A percentile compares a stretch with the other conserved stretches of the same genome.
phyloP scores from a whole-genome alignment of 2,797 vertebrate species.

The Crenuchus spilurus region DNA sequence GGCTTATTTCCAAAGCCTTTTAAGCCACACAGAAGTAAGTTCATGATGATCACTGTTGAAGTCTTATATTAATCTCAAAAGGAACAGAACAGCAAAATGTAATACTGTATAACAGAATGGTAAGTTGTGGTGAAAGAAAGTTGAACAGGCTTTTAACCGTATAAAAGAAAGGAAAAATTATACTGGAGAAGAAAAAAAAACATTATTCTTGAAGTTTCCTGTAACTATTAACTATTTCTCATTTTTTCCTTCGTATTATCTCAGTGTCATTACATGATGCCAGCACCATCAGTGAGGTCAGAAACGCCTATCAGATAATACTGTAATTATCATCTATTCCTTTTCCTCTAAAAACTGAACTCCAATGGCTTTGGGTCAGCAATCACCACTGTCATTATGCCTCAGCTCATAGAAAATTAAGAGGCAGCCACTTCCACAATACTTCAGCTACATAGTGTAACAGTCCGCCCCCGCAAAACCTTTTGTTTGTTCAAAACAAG shows the following conservation, averaged over 20 bases:
- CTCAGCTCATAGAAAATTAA: slow-evolving; percentile 79
- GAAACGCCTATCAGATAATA: slow-evolving; percentile 71
- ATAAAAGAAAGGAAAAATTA: background rate
- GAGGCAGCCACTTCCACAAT: slow-evolving; percentile 72
- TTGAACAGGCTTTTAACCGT: background rate
- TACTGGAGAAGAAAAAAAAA: background rate
- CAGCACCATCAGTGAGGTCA: slow-evolving; percentile 64
- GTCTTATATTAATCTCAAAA: background rate
- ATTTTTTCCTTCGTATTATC: background rate
- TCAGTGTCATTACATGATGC: background rate
- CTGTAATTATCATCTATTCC: slow-evolving; percentile 73
- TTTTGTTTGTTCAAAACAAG: slow-evolving; percentile 68
- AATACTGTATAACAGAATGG: background rate
- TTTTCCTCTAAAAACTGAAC: slow-evolving; percentile 71
- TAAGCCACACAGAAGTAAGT: background rate
- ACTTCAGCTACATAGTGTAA: slow-evolving; percentile 72
- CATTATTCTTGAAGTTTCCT: background rate
- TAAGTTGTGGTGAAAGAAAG: background rate
- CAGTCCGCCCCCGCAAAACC: slow-evolving; percentile 72
- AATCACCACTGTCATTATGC: slow-evolving; percentile 75
- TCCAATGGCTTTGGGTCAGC: slow-evolving; percentile 65
- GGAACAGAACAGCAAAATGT: background rate
- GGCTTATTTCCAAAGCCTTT: no score
- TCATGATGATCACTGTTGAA: no score
- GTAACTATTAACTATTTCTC: background rate